Conservation (phyloP, 1,140 invertebrate genomes). For the Brachionus koreanus region DNA sequence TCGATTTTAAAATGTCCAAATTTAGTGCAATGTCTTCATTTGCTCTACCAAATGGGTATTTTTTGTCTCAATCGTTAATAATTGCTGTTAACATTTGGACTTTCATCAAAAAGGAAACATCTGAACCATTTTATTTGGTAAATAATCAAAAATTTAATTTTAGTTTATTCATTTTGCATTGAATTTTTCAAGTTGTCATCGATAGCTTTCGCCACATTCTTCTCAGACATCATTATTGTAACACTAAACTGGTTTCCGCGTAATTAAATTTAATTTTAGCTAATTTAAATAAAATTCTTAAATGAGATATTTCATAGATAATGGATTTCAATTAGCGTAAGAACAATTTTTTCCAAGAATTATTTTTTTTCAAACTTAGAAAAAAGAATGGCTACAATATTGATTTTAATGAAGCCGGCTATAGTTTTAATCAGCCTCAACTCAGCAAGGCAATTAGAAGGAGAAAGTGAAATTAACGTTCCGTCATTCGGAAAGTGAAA, state of each 20-base stretch:
- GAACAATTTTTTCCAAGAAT: not conserved
- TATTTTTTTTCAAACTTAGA: not conserved
- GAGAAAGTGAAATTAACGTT: not conserved
- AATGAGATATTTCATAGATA: not conserved
- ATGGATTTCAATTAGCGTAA: slow-evolving; percentile 29
- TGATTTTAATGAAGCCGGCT: not conserved
- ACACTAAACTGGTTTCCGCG: not conserved
- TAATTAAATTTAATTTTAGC: not conserved
- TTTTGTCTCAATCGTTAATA: not conserved
- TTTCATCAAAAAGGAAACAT: not conserved
- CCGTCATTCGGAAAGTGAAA: slow-evolving; percentile 14
- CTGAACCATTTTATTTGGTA: slow-evolving; percentile 33
- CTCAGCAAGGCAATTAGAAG: not conserved
- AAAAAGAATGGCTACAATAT: not conserved
- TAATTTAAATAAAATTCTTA: not conserved
- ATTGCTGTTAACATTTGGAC: not conserved
- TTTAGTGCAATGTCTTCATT: not conserved
- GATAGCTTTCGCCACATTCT: not conserved
- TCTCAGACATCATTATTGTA: not conserved
- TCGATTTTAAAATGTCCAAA: not conserved
- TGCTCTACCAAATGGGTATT: not conserved
- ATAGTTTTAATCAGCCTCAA: not conserved
- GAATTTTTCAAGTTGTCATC: not conserved
- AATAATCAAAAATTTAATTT: not conserved
- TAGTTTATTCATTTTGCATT: too few relatives aligned